Evolutionary conservation across 2,888 invertebrate species (phyloP).

Genomic region (Calameuta filiformis): DNA sequence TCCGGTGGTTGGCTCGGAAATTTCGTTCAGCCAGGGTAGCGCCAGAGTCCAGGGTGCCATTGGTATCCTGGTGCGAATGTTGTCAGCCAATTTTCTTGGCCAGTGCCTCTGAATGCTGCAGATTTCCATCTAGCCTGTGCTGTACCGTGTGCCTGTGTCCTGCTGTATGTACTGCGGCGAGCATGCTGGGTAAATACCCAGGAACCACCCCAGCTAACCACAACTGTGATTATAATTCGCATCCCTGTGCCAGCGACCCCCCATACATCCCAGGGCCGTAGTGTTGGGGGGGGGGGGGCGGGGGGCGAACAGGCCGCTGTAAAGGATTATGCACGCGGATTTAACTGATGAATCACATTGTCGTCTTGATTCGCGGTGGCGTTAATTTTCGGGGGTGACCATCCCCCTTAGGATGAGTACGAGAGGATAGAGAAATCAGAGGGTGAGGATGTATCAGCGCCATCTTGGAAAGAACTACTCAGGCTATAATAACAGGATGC

Average conservation of each 20-base stretch:
- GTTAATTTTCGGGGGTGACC: constrained; percentile 58
- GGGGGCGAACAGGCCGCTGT: constrained; percentile 53
- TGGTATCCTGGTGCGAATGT: constrained; percentile 52
- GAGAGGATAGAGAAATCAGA: neutral
- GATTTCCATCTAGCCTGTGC: constrained; percentile 62
- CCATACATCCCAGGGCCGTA: constrained; percentile 13
- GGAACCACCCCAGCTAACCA: constrained; percentile 51
- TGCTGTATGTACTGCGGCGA: constrained; percentile 51
- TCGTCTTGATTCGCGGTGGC: constrained; percentile 66
- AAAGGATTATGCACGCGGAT: constrained; percentile 67
- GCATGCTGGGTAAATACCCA: constrained; percentile 50
- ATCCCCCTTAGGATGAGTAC: neutral
- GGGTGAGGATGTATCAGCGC: neutral
- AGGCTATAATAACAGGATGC: neutral
- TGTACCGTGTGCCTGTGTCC: constrained; percentile 29
- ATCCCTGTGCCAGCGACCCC: constrained; percentile 44
- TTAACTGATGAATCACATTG: constrained; percentile 67
- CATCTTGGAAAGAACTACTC: neutral
- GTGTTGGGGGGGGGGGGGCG: constrained; percentile 29
- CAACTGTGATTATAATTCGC: constrained; percentile 67
- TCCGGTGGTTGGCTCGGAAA: neutral
- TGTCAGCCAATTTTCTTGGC: constrained; percentile 67
- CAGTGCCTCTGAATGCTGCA: constrained; percentile 65
- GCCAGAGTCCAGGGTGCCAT: neutral
- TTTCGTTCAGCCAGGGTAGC: constrained; percentile 1